These are phyloP conservation scores for Spatulosminthurus flaviceps DNA, from an alignment of 2,888 invertebrate species.

Conservation along the genomic window DNA sequence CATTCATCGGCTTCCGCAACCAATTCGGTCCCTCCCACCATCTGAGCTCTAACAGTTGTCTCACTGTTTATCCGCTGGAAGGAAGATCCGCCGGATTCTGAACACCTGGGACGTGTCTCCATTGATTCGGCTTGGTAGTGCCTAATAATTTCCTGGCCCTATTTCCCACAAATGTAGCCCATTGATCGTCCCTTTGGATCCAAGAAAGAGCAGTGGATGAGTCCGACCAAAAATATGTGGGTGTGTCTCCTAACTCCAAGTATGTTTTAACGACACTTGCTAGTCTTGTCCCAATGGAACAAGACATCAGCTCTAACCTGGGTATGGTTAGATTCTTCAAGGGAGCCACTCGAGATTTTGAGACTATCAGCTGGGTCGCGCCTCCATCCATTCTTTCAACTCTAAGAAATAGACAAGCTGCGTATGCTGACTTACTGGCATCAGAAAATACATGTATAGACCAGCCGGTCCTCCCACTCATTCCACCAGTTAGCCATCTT, in stretches of 20 bases:
- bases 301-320: slow-evolving; percentile 49
- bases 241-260: neutral
- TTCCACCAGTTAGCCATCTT: no score
- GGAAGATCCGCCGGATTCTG: slow-evolving; percentile 62
- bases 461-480: no score
- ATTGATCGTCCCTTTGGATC: slow-evolving; percentile 52
- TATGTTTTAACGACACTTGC: slow-evolving; percentile 16
- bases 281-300: slow-evolving; percentile 41
- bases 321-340: slow-evolving; percentile 56
- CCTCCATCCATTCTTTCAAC: slow-evolving; percentile 36
- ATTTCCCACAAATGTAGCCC: slow-evolving; percentile 59
- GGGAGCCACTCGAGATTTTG: slow-evolving; percentile 58
- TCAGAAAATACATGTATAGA: slow-evolving; percentile 63
- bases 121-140: slow-evolving; percentile 53
- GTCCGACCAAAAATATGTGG: slow-evolving; percentile 50
- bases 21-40: slow-evolving; percentile 63
- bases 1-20: slow-evolving; percentile 31
- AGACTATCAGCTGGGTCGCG: no score
- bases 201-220: slow-evolving; percentile 53
- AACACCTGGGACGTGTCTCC: slow-evolving; percentile 56
- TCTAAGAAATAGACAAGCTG: slow-evolving; percentile 62
- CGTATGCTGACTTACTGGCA: slow-evolving; percentile 63
- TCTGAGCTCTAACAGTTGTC: slow-evolving; percentile 42
- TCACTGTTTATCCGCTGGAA: slow-evolving; percentile 55
- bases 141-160: slow-evolving; percentile 50